Conservation (phyloP, 2,113 vertebrate species). For the Nansenia antarctica region DNA sequence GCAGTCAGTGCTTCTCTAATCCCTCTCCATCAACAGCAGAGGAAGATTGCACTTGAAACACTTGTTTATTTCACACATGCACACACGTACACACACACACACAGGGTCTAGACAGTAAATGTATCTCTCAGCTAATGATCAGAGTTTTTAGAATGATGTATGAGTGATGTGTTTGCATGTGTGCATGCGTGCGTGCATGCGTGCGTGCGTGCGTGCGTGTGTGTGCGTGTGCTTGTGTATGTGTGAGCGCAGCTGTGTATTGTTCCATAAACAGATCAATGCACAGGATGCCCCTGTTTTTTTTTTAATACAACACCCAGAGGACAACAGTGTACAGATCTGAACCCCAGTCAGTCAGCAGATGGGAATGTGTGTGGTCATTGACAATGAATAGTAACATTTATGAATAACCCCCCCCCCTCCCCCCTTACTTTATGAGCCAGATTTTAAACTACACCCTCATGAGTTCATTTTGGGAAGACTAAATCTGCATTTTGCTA, state of each 20-base stretch:
- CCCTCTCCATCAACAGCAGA: constrained; percentile 18
- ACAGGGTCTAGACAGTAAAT: constrained; percentile 10
- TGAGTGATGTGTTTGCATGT: constrained; percentile 3
- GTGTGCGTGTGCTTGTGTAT: background rate
- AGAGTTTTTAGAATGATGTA: constrained; percentile 5
- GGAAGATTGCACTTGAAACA: constrained; percentile 31
- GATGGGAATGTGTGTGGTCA: background rate
- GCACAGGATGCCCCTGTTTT: background rate
- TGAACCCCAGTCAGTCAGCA: background rate
- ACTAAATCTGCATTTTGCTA: no score
- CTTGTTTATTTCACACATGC: constrained; percentile 19
- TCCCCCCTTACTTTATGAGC: no score
- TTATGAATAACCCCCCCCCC: no score
- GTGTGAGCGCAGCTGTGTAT: constrained; percentile 5
- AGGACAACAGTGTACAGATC: background rate
- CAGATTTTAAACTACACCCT: no score
- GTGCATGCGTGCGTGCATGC: background rate
- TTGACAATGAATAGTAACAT: background rate
- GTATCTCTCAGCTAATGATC: constrained; percentile 34
- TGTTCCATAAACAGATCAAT: constrained; percentile 4
- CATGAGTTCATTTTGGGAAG: no score
- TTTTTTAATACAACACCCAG: background rate
- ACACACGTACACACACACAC: background rate
- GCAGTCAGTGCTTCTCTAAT: constrained; percentile 21
- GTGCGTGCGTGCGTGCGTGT: background rate